Evolutionary conservation across 2,797 vertebrate species (phyloP).

Genomic region (Emys orbicularis): DNA sequence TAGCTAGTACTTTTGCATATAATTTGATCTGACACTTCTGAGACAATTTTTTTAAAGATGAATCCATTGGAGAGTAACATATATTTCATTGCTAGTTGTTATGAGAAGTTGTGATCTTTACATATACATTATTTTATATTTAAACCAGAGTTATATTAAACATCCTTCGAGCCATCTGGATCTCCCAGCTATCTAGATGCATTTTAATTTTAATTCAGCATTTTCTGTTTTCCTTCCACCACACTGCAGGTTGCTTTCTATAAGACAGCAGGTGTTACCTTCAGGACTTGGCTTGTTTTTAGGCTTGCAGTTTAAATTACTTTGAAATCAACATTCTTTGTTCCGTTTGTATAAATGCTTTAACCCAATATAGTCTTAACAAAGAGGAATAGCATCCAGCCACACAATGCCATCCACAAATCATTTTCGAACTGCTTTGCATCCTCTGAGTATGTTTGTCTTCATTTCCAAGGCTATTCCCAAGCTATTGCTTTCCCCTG

Average conservation of each 20-base stretch:
- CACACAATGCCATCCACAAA: constrained; percentile 38
- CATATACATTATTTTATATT: accelerated
- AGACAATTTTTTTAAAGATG: background rate
- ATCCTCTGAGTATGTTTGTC: constrained; percentile 60
- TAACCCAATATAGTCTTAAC: constrained; percentile 53
- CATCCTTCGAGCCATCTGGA: background rate
- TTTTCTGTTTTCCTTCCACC: background rate
- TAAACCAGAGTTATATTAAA: background rate
- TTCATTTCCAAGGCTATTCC: constrained; percentile 73
- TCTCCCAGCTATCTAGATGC: background rate
- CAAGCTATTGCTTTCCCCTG: constrained; percentile 72
- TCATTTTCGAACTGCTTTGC: constrained; percentile 58
- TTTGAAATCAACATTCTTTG: constrained; percentile 46
- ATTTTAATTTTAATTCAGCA: background rate
- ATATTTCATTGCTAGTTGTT: accelerated
- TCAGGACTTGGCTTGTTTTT: background rate
- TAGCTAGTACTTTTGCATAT: background rate
- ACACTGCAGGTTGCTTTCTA: background rate
- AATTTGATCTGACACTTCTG: background rate
- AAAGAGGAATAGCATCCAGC: constrained; percentile 42
- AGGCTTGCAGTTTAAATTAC: background rate
- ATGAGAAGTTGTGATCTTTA: accelerated
- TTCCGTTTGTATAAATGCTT: background rate
- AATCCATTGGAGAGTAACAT: background rate
- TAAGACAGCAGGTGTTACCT: constrained; percentile 32